These are phyloP conservation scores for Drosophila robusta DNA, from an alignment of 2,888 invertebrate genomes.

Conservation along the genomic window DNA sequence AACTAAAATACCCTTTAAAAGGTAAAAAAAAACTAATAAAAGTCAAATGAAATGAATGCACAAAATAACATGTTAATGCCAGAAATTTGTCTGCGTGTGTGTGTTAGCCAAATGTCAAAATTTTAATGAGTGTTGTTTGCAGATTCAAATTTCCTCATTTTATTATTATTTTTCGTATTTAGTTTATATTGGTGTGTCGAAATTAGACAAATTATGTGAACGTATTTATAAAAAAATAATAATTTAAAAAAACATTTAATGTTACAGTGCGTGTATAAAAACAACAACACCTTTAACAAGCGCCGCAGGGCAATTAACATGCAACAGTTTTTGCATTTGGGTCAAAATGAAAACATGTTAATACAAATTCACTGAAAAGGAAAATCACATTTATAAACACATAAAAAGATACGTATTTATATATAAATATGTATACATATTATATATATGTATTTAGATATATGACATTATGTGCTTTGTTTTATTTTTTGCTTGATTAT, in stretches of 20 bases:
- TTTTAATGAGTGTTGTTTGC: slow-evolving; percentile 4
- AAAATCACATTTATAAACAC: background rate
- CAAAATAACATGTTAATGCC: background rate
- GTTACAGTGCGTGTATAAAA: slow-evolving; percentile 3
- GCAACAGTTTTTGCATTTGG: slow-evolving; percentile 10
- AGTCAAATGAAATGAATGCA: background rate
- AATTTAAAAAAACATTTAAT: background rate
- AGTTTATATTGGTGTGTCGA: background rate
- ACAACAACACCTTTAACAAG: background rate
- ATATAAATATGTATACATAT: background rate
- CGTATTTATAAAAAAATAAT: background rate
- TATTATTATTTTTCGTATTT: background rate
- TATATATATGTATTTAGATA: background rate
- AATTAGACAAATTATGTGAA: background rate
- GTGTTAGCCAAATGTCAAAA: background rate
- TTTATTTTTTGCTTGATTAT: slow-evolving; percentile 3
- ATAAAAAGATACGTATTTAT: background rate
- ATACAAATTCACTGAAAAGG: background rate
- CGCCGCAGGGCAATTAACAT: background rate
- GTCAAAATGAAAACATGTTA: background rate
- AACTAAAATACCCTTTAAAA: background rate
- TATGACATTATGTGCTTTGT: background rate
- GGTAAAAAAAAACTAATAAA: slow-evolving; percentile 3
- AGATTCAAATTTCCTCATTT: background rate
- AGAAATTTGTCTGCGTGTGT: background rate